phyloP scores from a whole-genome alignment of 2,113 vertebrate species.

The Oncorhynchus mykiss region DNA sequence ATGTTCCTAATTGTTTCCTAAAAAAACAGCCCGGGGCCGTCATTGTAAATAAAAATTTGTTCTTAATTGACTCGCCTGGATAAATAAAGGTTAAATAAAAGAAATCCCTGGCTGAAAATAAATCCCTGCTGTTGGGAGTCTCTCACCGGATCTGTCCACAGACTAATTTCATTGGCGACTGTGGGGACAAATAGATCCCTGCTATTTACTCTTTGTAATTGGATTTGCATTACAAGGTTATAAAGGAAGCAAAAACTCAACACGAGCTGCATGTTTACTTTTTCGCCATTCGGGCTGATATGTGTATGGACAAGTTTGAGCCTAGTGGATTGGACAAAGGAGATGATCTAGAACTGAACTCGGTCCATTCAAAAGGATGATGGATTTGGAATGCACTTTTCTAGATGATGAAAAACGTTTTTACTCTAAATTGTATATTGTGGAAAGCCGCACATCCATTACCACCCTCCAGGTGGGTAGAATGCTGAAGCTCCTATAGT shows the following conservation, averaged over 20 bases:
- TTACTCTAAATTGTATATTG: no score
- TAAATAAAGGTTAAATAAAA: no score
- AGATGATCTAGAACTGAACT: background rate
- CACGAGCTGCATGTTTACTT: no score
- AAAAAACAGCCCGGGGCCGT: slow-evolving; percentile 35
- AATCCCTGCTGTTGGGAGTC: slow-evolving; percentile 21
- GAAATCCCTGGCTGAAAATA: slow-evolving; percentile 30
- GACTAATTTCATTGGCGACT: background rate
- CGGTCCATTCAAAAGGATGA: background rate
- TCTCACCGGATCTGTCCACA: slow-evolving; percentile 13
- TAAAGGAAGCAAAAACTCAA: background rate
- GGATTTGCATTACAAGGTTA: background rate
- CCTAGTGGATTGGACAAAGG: background rate
- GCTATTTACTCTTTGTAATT: slow-evolving; percentile 1
- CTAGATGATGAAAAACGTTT: no score
- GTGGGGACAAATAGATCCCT: background rate
- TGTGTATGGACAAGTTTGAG: background rate
- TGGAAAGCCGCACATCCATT: background rate
- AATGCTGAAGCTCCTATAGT: background rate
- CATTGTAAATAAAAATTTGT: slow-evolving; percentile 19
- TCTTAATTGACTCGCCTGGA: no score
- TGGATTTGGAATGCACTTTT: no score
- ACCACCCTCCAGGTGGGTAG: background rate
- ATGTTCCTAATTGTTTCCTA: slow-evolving; percentile 58
- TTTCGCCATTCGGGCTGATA: background rate